Evolutionary conservation across 2,888 invertebrate genomes (phyloP).

Genomic region (Synanthedon myopaeformis): DNA sequence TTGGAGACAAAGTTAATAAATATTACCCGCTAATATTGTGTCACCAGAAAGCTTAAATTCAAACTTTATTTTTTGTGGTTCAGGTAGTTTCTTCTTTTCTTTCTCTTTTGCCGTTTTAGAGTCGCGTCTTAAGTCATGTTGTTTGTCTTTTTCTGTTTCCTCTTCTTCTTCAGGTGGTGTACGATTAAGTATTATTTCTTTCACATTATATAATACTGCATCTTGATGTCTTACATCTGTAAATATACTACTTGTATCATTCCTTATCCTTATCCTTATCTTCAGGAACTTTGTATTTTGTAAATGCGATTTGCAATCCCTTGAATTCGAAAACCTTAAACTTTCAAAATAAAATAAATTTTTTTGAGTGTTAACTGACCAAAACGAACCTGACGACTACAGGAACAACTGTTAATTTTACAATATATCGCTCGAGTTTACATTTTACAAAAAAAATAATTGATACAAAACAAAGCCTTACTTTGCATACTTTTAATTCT

Average conservation of each 20-base stretch:
- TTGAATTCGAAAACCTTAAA: no score
- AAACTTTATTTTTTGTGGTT: conserved; percentile 24
- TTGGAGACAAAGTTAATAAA: neutral
- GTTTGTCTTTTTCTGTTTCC: conserved; percentile 5
- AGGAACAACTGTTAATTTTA: no score
- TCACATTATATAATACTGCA: conserved; percentile 29
- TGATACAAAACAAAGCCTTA: no score
- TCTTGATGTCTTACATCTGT: conserved; percentile 52
- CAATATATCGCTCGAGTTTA: no score
- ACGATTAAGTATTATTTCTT: conserved; percentile 25
- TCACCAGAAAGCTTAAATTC: conserved; percentile 37
- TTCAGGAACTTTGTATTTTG: no score
- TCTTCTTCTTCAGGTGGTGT: conserved; percentile 5
- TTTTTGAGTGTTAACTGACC: no score
- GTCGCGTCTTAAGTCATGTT: conserved; percentile 13
- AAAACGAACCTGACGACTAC: no score
- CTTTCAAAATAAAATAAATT: no score
- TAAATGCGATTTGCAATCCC: no score
- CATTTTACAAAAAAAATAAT: no score
- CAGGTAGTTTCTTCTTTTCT: conserved; percentile 22
- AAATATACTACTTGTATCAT: conserved; percentile 3
- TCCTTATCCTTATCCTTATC: no score
- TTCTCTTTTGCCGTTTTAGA: conserved; percentile 18
- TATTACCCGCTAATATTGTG: conserved; percentile 36
- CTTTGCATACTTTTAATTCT: no score